A percentile compares a stretch with the other conserved stretches of the same genome.
These are phyloP conservation scores for Reticulitermes speratus DNA, from an alignment of 1,140 invertebrate species.

Conservation along the genomic window DNA sequence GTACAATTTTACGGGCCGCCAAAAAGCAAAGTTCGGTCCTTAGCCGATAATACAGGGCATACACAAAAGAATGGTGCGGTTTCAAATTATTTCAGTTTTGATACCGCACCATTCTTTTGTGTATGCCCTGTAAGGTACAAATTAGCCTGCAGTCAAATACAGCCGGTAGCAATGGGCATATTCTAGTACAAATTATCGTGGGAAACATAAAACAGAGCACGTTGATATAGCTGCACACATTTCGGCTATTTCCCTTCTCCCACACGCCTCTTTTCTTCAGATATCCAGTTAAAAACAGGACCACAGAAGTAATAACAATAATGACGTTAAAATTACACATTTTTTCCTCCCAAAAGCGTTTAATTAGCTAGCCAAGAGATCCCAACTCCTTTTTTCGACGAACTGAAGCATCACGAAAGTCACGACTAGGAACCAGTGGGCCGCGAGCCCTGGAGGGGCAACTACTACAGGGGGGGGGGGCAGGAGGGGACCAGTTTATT, in stretches of 20 bases:
- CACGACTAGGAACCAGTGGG: neutral
- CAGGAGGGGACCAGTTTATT: neutral
- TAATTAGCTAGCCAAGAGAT: neutral
- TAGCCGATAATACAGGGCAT: too few relatives aligned
- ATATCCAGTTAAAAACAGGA: neutral
- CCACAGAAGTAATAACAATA: neutral
- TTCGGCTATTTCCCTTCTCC: neutral
- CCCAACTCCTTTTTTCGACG: neutral
- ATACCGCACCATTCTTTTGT: too few relatives aligned
- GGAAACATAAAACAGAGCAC: neutral
- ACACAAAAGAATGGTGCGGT: too few relatives aligned
- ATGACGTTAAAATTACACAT: neutral
- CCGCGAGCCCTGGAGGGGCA: neutral
- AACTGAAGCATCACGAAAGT: neutral
- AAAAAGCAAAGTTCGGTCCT: too few relatives aligned
- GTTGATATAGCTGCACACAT: neutral
- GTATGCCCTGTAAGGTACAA: neutral
- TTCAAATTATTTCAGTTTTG: too few relatives aligned
- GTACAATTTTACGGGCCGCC: too few relatives aligned
- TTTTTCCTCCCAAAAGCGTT: constrained; percentile 7
- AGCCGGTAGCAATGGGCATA: neutral
- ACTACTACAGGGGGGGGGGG: neutral
- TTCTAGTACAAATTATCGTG: neutral
- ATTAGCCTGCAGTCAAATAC: neutral
- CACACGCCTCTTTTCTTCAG: neutral